Base-by-base conservation (phyloP, 1,140 invertebrate genomes). In the Batillaria attramentaria region DNA sequence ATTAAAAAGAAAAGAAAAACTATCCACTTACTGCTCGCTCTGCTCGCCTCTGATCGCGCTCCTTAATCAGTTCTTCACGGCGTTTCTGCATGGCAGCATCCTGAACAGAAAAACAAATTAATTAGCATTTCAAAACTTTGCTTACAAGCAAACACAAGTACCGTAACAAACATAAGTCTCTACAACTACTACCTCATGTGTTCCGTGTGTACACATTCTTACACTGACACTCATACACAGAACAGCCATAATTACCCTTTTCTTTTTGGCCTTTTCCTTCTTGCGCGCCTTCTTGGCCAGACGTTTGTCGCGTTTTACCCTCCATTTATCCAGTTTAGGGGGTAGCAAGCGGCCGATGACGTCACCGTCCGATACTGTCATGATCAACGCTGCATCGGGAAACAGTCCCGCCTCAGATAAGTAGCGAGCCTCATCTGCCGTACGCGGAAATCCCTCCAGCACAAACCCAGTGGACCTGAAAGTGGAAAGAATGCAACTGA, bases 371-470 rank as follows among this genome's bases (percentile, higher is more conserved):
- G 89, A 87, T 6, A 87, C 84, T 5, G 80, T 83, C 3, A 92
- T 77, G 50, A 90, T 82, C 35, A 91, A 77, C n/a, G 87, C 87
- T 43, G 84, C 86, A 82, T 91, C 90, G 18, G 90, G 88, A 77
- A 90, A 90, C 57, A 91, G 77, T 16, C 89, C 89, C 41, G 81
- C 83, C n/a, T 91, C 90, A n/a, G 84, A 81, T 54, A 91, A 73
- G 79, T 85, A 90, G 24, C 81, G 79, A 39, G 84, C 87, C 68
- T 92, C 91, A n/a, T 90, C 90, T 60, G 83, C 77, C 37, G 86
- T 90, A 39, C 87, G 79, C 10, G 91, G 91, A 79, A 91, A 92
- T 46, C 90, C 91, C 78, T 91, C 91, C 75, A 92, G 76, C 20
- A 92, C 84, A 82, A 92, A 91, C 0, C 91, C 91, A 65, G 88